Evolutionary conservation across 1,140 invertebrate species (phyloP).

Genomic region (Plodia interpunctella): DNA sequence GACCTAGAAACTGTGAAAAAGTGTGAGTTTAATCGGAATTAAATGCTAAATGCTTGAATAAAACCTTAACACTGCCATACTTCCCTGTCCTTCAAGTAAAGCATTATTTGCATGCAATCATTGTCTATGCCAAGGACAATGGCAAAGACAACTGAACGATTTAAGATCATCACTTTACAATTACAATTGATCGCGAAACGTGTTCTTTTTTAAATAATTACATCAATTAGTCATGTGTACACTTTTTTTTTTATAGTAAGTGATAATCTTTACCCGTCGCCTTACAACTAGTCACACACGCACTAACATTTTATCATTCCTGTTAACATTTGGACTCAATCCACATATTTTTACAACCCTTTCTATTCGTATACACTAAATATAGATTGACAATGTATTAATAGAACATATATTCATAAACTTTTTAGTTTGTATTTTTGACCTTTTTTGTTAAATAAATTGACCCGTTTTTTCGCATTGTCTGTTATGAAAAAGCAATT

Average conservation of each 20-base stretch:
- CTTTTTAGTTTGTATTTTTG: too few species aligned
- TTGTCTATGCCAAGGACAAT: constrained; percentile 26
- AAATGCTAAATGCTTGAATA: constrained; percentile 10
- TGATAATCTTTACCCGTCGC: constrained; percentile 32
- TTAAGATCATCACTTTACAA: constrained; percentile 25
- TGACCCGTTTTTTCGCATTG: too few species aligned
- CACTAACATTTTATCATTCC: constrained; percentile 47
- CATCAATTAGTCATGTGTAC: too few species aligned
- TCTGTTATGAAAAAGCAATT: too few species aligned
- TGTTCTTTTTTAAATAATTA: too few species aligned
- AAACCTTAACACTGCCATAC: constrained; percentile 40
- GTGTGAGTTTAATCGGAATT: constrained; percentile 18
- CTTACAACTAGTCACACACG: constrained; percentile 55
- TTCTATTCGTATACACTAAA: constrained; percentile 9
- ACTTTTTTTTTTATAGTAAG: not conserved
- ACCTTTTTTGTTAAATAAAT: too few species aligned
- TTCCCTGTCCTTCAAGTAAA: constrained; percentile 62
- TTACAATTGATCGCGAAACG: not conserved
- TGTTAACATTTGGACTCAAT: constrained; percentile 22
- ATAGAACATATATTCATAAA: too few species aligned
- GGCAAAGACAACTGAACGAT: constrained; percentile 33
- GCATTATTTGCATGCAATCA: constrained; percentile 58
- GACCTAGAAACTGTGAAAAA: constrained; percentile 18
- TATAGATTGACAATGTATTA: not conserved
- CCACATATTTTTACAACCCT: constrained; percentile 8